These are phyloP conservation scores for Antitype chi DNA, from an alignment of 2,888 invertebrate genomes.

Conservation along the genomic window DNA sequence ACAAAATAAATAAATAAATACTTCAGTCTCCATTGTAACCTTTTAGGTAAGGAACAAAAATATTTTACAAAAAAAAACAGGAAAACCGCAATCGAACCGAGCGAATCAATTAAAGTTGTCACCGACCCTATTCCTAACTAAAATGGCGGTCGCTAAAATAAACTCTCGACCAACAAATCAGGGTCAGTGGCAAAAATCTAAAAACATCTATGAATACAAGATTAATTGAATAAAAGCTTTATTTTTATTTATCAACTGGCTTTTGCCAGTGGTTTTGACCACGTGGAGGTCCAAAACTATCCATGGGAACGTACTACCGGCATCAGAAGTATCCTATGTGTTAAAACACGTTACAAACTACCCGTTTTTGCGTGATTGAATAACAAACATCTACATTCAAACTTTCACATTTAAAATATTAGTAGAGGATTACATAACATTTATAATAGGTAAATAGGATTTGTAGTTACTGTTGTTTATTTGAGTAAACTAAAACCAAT, in stretches of 20 bases:
- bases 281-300: no score
- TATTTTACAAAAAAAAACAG: neutral
- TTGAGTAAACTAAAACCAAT: neutral
- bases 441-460: neutral
- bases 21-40: neutral
- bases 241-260: neutral
- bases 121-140: neutral
- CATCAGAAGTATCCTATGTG: no score
- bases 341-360: no score
- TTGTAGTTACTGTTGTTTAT: neutral
- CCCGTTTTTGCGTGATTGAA: no score
- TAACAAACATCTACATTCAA: no score
- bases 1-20: no score
- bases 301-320: no score
- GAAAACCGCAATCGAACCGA: neutral
- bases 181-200: neutral
- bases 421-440: no score
- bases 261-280: no score
- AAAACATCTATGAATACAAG: neutral
- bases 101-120: neutral
- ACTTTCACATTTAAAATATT: no score
- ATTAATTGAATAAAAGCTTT: constrained; percentile 1
- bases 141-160: neutral
- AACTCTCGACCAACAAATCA: neutral
- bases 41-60: neutral